Percentiles rank a stretch among this genome's conserved stretches.
Evolutionary conservation across 2,113 vertebrate species (phyloP).

Genomic region (Nicator chloris): DNA sequence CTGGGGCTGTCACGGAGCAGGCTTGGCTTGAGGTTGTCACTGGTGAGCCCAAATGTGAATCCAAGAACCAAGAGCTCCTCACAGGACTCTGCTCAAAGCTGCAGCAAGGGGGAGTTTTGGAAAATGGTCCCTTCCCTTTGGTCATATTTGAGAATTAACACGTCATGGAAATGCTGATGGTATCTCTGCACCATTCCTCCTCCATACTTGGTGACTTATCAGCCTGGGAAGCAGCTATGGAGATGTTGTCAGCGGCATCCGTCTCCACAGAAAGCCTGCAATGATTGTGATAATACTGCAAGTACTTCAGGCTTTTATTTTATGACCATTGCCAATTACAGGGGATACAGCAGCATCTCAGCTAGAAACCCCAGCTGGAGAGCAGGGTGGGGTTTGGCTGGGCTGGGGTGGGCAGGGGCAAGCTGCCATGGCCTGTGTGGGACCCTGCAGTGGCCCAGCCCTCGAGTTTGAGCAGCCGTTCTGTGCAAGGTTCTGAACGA

Average conservation of each 20-base stretch:
- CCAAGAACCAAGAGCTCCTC: neutral
- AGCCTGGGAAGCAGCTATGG: conserved; percentile 41
- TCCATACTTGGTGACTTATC: conserved; percentile 20
- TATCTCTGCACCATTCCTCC: neutral
- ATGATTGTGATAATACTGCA: neutral
- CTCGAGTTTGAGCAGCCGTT: neutral
- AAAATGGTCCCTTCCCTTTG: neutral
- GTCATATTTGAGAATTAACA: neutral
- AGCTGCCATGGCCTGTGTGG: fast-evolving
- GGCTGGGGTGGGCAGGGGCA: neutral
- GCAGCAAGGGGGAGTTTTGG: neutral
- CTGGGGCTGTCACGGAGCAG: neutral
- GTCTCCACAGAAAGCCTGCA: neutral
- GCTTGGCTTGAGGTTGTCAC: fast-evolving
- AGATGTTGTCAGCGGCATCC: conserved; percentile 13
- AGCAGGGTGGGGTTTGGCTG: neutral
- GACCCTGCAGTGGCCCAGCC: neutral
- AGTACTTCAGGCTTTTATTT: neutral
- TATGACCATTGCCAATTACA: neutral
- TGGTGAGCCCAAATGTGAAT: neutral
- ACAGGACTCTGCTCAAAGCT: neutral
- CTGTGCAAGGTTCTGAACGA: too few relatives aligned
- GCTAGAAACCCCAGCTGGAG: neutral
- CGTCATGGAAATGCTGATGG: neutral
- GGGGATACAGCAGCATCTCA: neutral